Evolutionary conservation across 2,797 vertebrate genomes (phyloP), one percentile per base, ranked within the genome.

Genomic region (Rhabdomys pumilio): DNA sequence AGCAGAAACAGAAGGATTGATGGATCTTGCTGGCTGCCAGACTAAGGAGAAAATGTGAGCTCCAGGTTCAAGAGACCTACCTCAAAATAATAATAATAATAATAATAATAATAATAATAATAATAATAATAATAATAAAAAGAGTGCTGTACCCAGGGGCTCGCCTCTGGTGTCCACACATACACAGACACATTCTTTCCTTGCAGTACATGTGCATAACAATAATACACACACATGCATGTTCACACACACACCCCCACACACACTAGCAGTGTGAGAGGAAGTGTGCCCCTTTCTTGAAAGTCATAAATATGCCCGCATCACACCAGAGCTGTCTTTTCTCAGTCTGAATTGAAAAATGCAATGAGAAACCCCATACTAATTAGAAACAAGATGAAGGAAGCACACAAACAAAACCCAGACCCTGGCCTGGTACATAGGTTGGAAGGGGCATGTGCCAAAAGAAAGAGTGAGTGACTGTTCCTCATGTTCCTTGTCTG

Each of bases 211-310:
- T 67, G 82, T 67, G 63, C 19, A 67, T 67, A 67, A 67, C 65
- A 69, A 82, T 82, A 65, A 26, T 50, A 81, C 19, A 61, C n/a
- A n/a, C 19, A 53, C 29, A 57, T 41, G n/a, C 31, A 72, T 38
- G 63, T 65, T 29, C 29, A 50, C 31, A 81, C 53, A 38, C 20
- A n/a, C 47, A 24, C 29, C 20, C 6, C 3, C 38, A 41, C 1
- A 41, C 55, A 38, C 11, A 15, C 22, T n/a, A 79, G 14, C n/a
- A 55, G 84, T 92, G 85, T 73, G 24, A 77, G 80, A 85, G 72
- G 44, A 92, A 94, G 89, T 83, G n/a, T 67, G 76, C 63, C 90
- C 73, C 4, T 95, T 90, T 95, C 91, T 89, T 65, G 59, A 94
- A 92, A 69, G 53, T 57, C 34, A 95, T 69, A 89, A 94, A 80